Evolutionary conservation across 2,888 invertebrate genomes (phyloP).

Genomic region (Hirudinaria manillensis): DNA sequence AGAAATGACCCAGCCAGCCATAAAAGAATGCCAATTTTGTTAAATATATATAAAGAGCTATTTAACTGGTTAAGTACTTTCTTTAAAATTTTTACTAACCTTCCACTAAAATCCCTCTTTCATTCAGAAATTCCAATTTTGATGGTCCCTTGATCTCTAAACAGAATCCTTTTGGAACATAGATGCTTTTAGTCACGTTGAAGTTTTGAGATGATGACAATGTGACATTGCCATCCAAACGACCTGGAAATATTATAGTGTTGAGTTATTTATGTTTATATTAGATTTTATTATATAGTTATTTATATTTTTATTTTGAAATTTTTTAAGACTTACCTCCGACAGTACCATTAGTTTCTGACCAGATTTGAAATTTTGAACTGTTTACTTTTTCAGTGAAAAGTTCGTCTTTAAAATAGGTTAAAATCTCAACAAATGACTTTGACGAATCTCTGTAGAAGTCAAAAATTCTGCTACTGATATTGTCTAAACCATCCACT

Average conservation of each 20-base stretch:
- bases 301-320: neutral
- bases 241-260: neutral
- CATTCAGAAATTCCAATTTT: neutral
- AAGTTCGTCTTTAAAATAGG: neutral
- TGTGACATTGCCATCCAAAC: neutral
- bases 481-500: neutral
- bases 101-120: neutral
- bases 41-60: too few species aligned
- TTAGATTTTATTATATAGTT: neutral
- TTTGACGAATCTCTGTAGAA: conserved; percentile 10
- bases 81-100: too few species aligned
- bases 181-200: neutral
- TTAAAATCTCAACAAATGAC: neutral
- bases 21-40: too few species aligned
- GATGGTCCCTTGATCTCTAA: conserved; percentile 9
- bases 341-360: neutral
- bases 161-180: conserved; percentile 7
- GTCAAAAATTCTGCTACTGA: conserved; percentile 25
- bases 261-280: neutral
- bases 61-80: too few species aligned
- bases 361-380: neutral
- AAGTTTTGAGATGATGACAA: neutral
- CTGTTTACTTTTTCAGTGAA: neutral
- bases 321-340: conserved; percentile 12
- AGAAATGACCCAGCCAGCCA: too few species aligned